Evolutionary conservation across 2,797 vertebrate species (phyloP).

Genomic region (Todus mexicanus): DNA sequence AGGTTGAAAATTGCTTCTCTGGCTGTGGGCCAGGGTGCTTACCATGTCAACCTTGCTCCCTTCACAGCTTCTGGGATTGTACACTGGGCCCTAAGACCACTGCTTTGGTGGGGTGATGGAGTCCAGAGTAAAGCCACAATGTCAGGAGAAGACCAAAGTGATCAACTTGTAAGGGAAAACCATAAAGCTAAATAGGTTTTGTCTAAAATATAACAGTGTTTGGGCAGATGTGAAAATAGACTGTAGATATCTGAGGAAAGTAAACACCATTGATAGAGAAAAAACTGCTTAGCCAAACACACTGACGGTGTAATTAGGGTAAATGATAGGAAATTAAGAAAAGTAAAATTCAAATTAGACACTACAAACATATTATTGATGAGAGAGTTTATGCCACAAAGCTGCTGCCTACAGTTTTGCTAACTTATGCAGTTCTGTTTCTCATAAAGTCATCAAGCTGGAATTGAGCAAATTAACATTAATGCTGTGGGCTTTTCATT

Average conservation of each 20-base stretch:
- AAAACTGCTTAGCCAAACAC: neutral
- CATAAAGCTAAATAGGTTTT: neutral
- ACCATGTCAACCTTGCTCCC: neutral
- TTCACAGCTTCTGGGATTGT: neutral
- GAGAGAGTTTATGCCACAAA: neutral
- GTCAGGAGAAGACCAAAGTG: neutral
- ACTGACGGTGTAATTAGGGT: neutral
- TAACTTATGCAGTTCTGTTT: neutral
- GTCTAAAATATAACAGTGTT: neutral
- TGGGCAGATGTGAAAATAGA: neutral
- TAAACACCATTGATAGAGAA: neutral
- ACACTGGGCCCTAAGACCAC: neutral
- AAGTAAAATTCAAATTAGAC: constrained; percentile 7
- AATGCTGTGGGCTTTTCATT: neutral
- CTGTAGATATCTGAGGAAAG: neutral
- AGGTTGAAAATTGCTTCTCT: neutral
- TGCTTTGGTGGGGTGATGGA: neutral
- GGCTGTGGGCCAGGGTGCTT: neutral
- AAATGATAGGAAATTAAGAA: constrained; percentile 14
- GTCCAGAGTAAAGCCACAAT: neutral
- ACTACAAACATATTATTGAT: neutral
- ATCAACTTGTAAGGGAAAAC: neutral
- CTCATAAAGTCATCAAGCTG: neutral
- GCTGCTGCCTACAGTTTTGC: neutral
- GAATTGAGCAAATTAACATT: neutral